phyloP scores from a whole-genome alignment of 1,140 invertebrate genomes.

The Goniozus legneri region DNA sequence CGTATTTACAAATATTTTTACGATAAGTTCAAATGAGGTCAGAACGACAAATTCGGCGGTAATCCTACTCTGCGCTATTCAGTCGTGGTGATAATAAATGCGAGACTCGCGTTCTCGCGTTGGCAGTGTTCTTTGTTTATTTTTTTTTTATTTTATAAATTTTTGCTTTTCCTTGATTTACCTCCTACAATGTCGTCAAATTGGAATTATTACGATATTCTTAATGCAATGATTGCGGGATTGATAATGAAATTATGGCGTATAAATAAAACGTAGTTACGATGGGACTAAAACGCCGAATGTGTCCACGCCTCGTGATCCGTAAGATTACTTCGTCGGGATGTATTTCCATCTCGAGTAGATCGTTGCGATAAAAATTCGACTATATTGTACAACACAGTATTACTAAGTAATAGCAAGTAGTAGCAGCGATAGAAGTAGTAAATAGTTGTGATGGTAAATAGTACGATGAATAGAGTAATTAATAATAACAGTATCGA shows the following conservation, averaged over 20 bases:
- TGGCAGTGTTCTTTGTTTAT: conserved; percentile 23
- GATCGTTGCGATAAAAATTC: conserved; percentile 15
- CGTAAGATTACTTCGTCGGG: no score
- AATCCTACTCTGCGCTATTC: conserved; percentile 1
- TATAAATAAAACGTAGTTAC: no score
- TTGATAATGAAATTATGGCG: no score
- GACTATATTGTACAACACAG: conserved; percentile 16
- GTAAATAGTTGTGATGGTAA: conserved; percentile 18
- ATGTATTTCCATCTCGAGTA: conserved; percentile 2
- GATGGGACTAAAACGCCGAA: no score
- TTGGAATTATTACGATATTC: no score
- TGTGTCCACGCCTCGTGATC: no score
- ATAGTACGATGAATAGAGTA: conserved; percentile 20
- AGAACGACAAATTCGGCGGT: conserved; percentile 3
- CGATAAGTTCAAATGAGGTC: no score
- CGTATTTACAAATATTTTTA: no score
- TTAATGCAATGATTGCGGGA: no score
- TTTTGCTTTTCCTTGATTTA: no score
- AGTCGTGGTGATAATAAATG: conserved; percentile 9
- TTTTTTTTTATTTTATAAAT: no score
- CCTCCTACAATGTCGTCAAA: no score
- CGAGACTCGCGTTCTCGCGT: conserved; percentile 10
- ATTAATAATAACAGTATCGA: conserved; percentile 24
- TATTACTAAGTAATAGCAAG: conserved; percentile 18
- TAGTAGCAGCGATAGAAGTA: conserved; percentile 14